Percentiles rank a stretch among this genome's conserved stretches.
Evolutionary conservation across 2,888 invertebrate species (phyloP).

Genomic region (Idaea biselata): DNA sequence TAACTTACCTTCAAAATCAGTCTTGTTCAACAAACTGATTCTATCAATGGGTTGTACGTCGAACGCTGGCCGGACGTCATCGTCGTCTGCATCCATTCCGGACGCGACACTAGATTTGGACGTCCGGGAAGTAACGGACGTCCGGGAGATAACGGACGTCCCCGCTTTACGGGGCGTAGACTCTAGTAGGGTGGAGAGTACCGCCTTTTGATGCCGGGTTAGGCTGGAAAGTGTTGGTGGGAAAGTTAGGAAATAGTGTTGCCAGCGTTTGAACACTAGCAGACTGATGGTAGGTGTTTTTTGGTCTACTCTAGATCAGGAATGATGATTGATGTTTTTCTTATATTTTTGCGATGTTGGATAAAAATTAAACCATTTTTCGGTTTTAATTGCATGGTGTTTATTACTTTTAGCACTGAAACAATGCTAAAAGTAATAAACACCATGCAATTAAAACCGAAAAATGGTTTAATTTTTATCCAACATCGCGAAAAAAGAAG

Average conservation of each 20-base stretch:
- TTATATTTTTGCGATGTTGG: too few species aligned
- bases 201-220: slow-evolving; percentile 67
- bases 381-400: too few species aligned
- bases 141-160: slow-evolving; percentile 14
- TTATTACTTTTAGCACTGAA: too few species aligned
- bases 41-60: slow-evolving; percentile 68
- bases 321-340: too few species aligned
- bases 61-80: slow-evolving; percentile 38
- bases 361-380: too few species aligned
- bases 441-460: too few species aligned
- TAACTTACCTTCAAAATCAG: slow-evolving; percentile 68
- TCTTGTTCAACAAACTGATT: slow-evolving; percentile 67
- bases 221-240: slow-evolving; percentile 43
- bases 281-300: background rate
- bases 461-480: too few species aligned
- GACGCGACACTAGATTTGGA: slow-evolving; percentile 28
- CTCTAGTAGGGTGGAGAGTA: slow-evolving; percentile 47
- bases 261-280: too few species aligned
- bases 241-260: too few species aligned
- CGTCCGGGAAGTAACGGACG: slow-evolving; percentile 21
- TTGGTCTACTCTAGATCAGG: too few species aligned
- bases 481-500: too few species aligned
- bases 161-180: slow-evolving; percentile 35
- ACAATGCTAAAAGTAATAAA: too few species aligned
- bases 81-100: slow-evolving; percentile 34